A percentile compares a stretch with the other conserved stretches of the same genome.
Evolutionary conservation across 2,888 invertebrate genomes (phyloP).

Genomic region (Dusona sp.): DNA sequence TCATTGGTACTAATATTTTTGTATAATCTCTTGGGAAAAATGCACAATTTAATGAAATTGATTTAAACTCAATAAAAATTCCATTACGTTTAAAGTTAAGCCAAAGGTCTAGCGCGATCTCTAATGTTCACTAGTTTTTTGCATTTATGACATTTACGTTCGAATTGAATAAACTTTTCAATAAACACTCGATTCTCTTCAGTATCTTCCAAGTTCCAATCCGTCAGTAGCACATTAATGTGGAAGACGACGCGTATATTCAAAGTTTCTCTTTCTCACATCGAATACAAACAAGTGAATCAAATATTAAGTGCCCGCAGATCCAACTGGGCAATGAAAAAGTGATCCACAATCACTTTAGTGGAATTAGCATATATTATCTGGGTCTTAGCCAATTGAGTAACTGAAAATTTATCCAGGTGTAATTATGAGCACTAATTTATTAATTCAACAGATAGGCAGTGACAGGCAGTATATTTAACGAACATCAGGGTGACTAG

Average conservation of each 20-base stretch:
- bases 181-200: slow-evolving; percentile 11
- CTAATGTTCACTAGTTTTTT: slow-evolving; percentile 11
- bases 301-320: not conserved
- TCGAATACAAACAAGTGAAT: too few relatives aligned
- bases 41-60: not conserved
- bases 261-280: too few relatives aligned
- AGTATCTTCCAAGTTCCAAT: slow-evolving; percentile 16
- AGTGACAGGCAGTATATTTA: not conserved
- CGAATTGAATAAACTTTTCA: slow-evolving; percentile 27
- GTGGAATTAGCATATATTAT: slow-evolving; percentile 23
- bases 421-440: not conserved
- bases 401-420: not conserved
- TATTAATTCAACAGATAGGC: not conserved
- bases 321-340: slow-evolving; percentile 23
- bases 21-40: not conserved
- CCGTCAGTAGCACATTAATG: slow-evolving; percentile 13
- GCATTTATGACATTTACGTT: slow-evolving; percentile 40
- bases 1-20: not conserved
- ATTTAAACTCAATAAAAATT: not conserved
- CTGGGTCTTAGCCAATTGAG: not conserved
- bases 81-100: slow-evolving; percentile 31
- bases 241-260: slow-evolving; percentile 22
- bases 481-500: not conserved
- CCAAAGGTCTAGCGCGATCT: not conserved
- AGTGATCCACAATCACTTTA: slow-evolving; percentile 15